These are phyloP conservation scores for Pandemis heparana DNA, from an alignment of 2,888 invertebrate genomes.

Conservation along the genomic window DNA sequence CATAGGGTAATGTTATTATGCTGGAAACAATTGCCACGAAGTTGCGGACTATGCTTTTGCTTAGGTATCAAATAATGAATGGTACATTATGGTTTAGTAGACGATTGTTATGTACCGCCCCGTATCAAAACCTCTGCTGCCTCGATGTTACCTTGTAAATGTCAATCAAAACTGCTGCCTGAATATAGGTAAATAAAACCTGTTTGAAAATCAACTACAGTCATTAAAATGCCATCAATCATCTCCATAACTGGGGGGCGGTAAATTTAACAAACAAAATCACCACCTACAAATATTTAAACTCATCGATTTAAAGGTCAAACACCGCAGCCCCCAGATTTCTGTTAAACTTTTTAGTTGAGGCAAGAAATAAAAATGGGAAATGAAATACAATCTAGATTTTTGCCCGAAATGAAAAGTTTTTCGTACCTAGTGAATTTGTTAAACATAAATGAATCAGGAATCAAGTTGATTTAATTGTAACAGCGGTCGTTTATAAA, in stretches of 20 bases:
- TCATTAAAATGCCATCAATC: slow-evolving; percentile 47
- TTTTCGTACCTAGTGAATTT: not conserved
- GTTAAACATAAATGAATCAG: not conserved
- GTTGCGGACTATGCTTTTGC: not conserved
- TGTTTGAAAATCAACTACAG: slow-evolving; percentile 36
- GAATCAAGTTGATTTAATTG: slow-evolving; percentile 25
- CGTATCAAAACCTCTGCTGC: not conserved
- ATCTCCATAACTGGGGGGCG: slow-evolving; percentile 29
- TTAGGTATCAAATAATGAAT: not conserved
- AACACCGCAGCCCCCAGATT: not conserved
- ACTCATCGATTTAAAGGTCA: slow-evolving; percentile 10
- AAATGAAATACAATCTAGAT: not conserved
- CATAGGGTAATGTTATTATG: slow-evolving; percentile 2
- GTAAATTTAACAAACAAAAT: slow-evolving; percentile 28
- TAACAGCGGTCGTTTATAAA: slow-evolving; percentile 6
- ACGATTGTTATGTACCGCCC: not conserved
- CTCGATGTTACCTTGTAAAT: slow-evolving; percentile 8
- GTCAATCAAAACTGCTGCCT: slow-evolving; percentile 15
- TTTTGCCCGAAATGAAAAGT: not conserved
- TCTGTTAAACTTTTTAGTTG: not conserved
- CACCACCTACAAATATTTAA: slow-evolving; percentile 12
- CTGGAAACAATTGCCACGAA: slow-evolving; percentile 3
- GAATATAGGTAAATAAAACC: slow-evolving; percentile 32
- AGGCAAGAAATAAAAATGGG: not conserved
- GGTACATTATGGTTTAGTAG: not conserved